These are phyloP conservation scores for Proctacanthus coquilletti DNA, from an alignment of 1,140 invertebrate genomes.

Conservation along the genomic window DNA sequence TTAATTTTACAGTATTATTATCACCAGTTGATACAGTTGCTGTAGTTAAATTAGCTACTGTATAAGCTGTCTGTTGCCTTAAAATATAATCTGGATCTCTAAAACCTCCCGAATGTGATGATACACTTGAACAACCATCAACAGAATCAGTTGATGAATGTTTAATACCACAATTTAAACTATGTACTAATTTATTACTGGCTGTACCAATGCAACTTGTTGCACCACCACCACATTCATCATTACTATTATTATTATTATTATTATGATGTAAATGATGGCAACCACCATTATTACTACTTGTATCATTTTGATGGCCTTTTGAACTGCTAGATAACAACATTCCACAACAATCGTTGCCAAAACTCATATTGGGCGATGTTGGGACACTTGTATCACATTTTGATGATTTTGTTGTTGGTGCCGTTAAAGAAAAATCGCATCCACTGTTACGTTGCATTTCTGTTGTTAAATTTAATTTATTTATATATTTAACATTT, in stretches of 20 bases:
- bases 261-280: constrained; percentile 2
- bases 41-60: background rate
- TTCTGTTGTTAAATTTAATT: too few relatives aligned
- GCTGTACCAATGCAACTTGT: background rate
- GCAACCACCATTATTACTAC: background rate
- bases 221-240: background rate
- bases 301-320: background rate
- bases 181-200: background rate
- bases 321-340: background rate
- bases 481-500: too few relatives aligned
- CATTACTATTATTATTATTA: constrained; percentile 1
- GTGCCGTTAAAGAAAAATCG: background rate
- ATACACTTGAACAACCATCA: constrained; percentile 2
- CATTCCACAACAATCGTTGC: constrained; percentile 3
- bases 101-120: constrained; percentile 6
- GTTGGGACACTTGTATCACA: background rate
- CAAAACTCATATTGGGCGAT: constrained; percentile 1
- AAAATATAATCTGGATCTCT: constrained; percentile 1
- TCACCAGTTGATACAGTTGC: background rate
- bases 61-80: constrained; percentile 1
- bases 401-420: constrained; percentile 1
- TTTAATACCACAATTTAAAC: background rate
- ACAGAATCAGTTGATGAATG: background rate
- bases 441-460: too few relatives aligned
- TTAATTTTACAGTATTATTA: constrained; percentile 1